Evolutionary conservation across 2,888 invertebrate species (phyloP), one percentile per base, ranked within the genome.

Genomic region (Coelinius sp.): DNA sequence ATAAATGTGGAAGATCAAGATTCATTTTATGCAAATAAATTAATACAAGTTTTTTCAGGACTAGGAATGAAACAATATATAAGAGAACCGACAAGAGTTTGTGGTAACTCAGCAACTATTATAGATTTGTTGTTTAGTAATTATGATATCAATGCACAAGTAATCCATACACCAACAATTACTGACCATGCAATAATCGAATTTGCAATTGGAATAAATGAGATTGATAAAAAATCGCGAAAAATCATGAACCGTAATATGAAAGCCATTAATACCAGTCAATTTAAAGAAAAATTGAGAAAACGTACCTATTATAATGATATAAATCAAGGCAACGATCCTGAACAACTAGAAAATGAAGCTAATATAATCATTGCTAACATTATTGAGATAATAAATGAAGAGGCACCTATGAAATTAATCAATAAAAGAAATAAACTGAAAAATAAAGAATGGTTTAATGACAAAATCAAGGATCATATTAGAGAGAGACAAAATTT

Each of bases 51-150:
- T 35, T 49, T 71, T n/a, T 14, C 12, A 53, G 10, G 38, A 52
- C 25, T 74, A 44, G 71, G 74, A 38, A 38, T 74, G 1, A 74
- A 74, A 17, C 68, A 71, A 59, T 70, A 35, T 35, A 17, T 71
- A 22, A 64, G 17, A 20, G 53, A 53, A n/a, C 56, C 67, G 8
- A 70, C 72, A 12, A 59, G 70, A 67, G 65, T 69, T 49, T 63
- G 63, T 14, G 10, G 25, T 1, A 41, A 56, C 2, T 64, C 49
- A 0, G 20, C 66, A 24, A 66, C 69, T n/a, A 70, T 68, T 24
- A 71, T 71, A 25, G 69, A 74, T 49, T 10, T 71, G 1, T 41
- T 74, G 2, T 71, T 74, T 46, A 68, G 71, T 24, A 74, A 71
- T 46, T 67, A 52, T 53, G 6, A 35, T 22, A 22, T 71, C 17